A percentile compares a stretch with the other conserved stretches of the same genome.
Conservation (phyloP, 2,113 vertebrate genomes). For the Catharus fuscescens region DNA sequence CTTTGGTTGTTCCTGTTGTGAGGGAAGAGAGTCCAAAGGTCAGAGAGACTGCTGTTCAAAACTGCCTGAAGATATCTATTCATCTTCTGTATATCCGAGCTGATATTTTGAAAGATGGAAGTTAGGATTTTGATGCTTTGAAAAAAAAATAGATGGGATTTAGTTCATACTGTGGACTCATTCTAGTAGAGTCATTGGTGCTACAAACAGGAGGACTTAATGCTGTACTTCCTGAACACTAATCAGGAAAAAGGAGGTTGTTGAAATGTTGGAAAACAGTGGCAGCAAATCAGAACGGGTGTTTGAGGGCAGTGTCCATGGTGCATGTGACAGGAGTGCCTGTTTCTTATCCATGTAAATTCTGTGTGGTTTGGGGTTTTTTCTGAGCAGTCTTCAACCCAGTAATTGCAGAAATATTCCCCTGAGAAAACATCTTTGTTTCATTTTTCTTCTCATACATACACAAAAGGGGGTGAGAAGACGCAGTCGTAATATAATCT, state of each 20-base stretch:
- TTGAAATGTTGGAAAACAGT: background rate
- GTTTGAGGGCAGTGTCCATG: fast-evolving
- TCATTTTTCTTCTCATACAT: background rate
- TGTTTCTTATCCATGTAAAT: background rate
- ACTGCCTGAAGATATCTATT: conserved; percentile 49
- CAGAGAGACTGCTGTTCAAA: conserved; percentile 17
- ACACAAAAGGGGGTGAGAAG: background rate
- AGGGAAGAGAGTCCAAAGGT: conserved; percentile 46
- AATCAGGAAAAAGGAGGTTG: background rate
- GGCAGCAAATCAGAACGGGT: background rate
- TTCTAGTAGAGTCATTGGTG: conserved; percentile 5
- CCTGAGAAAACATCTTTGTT: background rate
- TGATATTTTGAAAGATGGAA: conserved; percentile 43
- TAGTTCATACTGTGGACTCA: background rate
- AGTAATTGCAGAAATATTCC: background rate
- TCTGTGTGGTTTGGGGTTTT: background rate
- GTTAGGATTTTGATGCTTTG: background rate
- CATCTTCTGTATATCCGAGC: conserved; percentile 1
- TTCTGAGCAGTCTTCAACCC: background rate
- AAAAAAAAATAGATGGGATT: background rate
- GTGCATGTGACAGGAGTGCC: background rate
- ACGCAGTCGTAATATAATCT: background rate
- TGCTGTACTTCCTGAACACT: background rate
- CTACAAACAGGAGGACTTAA: background rate
- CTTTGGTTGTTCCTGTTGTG: conserved; percentile 18